Base-by-base conservation (phyloP, 92 coral and sea anemone genomes). In the Scolanthus callimorphus region DNA sequence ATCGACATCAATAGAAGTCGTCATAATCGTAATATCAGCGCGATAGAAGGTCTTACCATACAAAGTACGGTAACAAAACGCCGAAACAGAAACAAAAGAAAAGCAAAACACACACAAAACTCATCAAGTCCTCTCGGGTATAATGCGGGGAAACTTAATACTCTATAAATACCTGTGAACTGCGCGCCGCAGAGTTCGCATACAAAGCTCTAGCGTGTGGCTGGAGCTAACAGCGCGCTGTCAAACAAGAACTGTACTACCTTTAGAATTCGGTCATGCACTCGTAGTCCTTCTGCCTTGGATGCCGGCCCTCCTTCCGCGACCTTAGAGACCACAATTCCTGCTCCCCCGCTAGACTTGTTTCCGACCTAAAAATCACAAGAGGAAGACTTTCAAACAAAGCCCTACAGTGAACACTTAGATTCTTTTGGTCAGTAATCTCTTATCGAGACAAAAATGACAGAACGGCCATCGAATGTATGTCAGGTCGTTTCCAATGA, bases 281-380 rank as follows among this genome's bases (percentile, higher is more conserved):
- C 81, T 52, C 77, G 78, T 30, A 92, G 54, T 15, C 96, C 96
- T 57, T 77, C 87, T 45, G 74, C 41, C 73, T 88, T 81, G 58
- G 98, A 86, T 29, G 98, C 98, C 27, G 98, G 98, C 48, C 96
- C 96, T 63, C 96, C 89, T 67, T 92, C 94, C 50, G 96, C 98
- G 60, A 92, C 73, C 76, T 83, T 92, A 4, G 98, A 92, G 51
- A 92, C 90, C 90, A 84, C 96, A 57, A 92, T 88, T 27, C 98
- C 96, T 43, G 90, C 86, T 31, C 82, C 79, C 55, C 79, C 85
- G 25, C 56, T 73, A 20, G 85, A 53, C 72, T 65, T 83, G 76
- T 63, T 85, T 80, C 92, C 92, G 89, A 80, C 97, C 94, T 90
- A 64, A 56, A 65, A 53, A 56, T 66, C 52, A 60, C 37, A 59